Conservation (phyloP, 2,888 invertebrate genomes). For the Listrodromus nycthemerus region DNA sequence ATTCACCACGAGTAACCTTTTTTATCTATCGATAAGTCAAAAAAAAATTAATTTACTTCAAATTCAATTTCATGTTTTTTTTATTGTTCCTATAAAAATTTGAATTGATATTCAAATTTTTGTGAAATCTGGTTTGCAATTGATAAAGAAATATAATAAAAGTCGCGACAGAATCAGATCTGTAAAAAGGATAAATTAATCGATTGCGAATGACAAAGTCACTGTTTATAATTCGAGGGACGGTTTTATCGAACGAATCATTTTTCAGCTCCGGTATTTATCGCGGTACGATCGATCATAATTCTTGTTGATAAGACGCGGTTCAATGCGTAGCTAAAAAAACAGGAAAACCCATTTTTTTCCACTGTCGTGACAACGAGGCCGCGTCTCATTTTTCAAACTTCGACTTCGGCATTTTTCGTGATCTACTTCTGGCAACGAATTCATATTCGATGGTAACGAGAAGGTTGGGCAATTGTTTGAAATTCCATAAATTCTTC, state of each 20-base stretch:
- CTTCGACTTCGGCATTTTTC: neutral
- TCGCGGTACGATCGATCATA: slow-evolving; percentile 16
- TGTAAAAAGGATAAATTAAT: neutral
- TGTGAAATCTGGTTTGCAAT: neutral
- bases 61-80: neutral
- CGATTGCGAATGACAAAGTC: neutral
- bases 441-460: neutral
- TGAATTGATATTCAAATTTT: too few species aligned
- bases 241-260: slow-evolving; percentile 5
- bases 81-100: neutral
- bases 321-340: neutral
- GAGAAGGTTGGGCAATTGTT: slow-evolving; percentile 8
- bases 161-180: neutral
- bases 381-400: neutral
- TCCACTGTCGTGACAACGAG: neutral
- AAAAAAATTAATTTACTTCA: neutral
- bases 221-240: neutral
- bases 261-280: neutral
- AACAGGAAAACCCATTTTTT: slow-evolving; percentile 7
- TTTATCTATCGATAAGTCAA: neutral
- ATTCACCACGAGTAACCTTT: neutral
- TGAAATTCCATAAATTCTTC: slow-evolving; percentile 5
- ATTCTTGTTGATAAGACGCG: slow-evolving; percentile 16
- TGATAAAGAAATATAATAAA: neutral
- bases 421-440: neutral